Percentiles rank a stretch among this genome's conserved stretches.
phyloP scores from a whole-genome alignment of 2,797 vertebrate genomes.

The Crypturellus tataupa region DNA sequence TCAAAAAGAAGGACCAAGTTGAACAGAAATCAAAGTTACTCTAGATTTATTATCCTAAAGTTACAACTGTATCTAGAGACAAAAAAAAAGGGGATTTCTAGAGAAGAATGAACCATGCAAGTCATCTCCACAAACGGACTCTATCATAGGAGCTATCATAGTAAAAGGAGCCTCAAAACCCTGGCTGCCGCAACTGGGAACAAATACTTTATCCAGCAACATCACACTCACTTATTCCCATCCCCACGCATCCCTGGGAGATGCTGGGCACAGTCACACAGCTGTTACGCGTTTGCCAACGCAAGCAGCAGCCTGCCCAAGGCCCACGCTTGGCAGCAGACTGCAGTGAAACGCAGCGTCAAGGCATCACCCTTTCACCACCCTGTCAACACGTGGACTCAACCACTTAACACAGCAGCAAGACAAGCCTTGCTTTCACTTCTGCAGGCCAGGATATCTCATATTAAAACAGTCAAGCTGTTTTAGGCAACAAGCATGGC shows the following conservation, averaged over 20 bases:
- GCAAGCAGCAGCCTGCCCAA: not conserved
- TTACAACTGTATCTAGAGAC: accelerated
- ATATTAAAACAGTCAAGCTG: not conserved
- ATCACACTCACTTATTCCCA: not conserved
- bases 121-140: accelerated
- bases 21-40: not conserved
- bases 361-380: not conserved
- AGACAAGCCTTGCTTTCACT: not conserved
- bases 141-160: not conserved
- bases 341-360: not conserved
- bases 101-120: not conserved
- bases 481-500: not conserved
- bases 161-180: not conserved
- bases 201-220: not conserved
- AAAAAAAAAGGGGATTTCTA: not conserved
- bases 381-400: not conserved
- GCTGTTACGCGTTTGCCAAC: not conserved
- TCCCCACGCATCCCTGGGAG: accelerated
- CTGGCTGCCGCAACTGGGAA: not conserved
- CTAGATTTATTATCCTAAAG: not conserved
- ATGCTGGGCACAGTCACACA: not conserved
- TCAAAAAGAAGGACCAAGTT: not conserved
- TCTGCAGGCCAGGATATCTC: not conserved
- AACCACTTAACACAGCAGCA: not conserved
- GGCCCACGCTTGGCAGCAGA: not conserved